Base-by-base conservation (phyloP, 2,797 vertebrate genomes). In the Platyrinchus mystaceus region DNA sequence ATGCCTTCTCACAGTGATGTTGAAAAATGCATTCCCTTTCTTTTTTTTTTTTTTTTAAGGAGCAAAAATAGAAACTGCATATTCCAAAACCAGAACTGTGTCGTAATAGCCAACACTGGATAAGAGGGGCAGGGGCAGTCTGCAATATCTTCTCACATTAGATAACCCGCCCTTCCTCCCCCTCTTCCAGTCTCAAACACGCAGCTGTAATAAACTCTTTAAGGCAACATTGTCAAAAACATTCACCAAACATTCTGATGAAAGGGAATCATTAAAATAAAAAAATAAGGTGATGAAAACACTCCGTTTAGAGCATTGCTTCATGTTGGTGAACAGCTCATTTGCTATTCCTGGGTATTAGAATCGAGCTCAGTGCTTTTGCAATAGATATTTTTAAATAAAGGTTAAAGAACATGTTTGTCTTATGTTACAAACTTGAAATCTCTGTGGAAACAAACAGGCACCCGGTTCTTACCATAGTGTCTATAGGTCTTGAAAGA, bases 381-480 rank as follows among this genome's bases (percentile, higher is more conserved):
- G 55, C 67, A 87, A 91, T 20, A 70, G 24, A 55, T 84, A 71
- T 64, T 91, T 94, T 96, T 87, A 94, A 90, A 93, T 43, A 84
- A 77, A 96, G 73, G 82, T 80, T 93, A 91, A 93, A 89, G 37
- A 95, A 75, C 37, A 64, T 23, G 44, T 89, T 95, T 90, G 63
- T 91, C 74, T 76, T 78, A 64, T 59, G 58, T 62, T 87, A 89
- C 17, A 2, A 27, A 67, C 46, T 83, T 37, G 0, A 95, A 95
- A 95, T 24, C n/a, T 73, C 69, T 43, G 36, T 52, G 67, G 90
- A 96, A 94, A 84, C 24, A 83, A 93, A 53, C 68, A 77, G 77
- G 78, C 27, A 53, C 16, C 43, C 23, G 2, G 30, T 89, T 95
- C 79, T 69, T 66, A 47, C 0, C 0, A 49, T 20, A 64, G 44